Base-by-base conservation (phyloP, 2,797 vertebrate genomes). In the Emydoidea blandingii region DNA sequence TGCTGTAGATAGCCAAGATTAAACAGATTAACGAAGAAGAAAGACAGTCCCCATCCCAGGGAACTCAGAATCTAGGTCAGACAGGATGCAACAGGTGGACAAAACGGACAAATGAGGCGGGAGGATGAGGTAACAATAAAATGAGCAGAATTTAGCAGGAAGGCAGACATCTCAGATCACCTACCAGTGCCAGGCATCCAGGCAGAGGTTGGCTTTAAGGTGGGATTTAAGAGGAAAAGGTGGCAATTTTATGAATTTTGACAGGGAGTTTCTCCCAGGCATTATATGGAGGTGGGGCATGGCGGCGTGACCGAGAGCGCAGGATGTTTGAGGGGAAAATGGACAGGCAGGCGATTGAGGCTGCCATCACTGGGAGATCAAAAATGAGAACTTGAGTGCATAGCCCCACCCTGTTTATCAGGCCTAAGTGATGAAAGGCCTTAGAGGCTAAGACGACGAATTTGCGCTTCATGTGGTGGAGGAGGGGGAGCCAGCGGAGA, bases 21-120 rank as follows among this genome's bases (percentile, higher is more conserved):
- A 62, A 62, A 78, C 83, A 41, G n/a, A 23, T 72, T 84, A 95
- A 95, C 34, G 87, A 56, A 93, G 86, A 53, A 25, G 37, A 37
- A 49, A 34, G 34, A 65, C 34, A 34, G 25, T 81, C 59, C 68
- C 86, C 76, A 2, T 88, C 72, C n/a, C 34, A 29, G 9, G 54
- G 86, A n/a, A 92, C 87, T 83, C 50, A 59, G 72, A 52, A 86
- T 31, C 5, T 15, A 54, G 50, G 54, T 16, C 79, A 88, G 54
- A 68, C 79, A 92, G 81, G 82, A 57, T 1, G 79, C 7, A 11
- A 57, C 65, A 68, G 74, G 65, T 23, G 76, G 7, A 53, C 53
- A 50, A 16, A 78, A 79, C 10, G 6, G 81, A 81, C 15, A 29
- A 44, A 25, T 2, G 53, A 47, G 78, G 34, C 62, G 27, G 81